A percentile compares a stretch with the other conserved stretches of the same genome.
phyloP scores from a whole-genome alignment of 2,797 vertebrate genomes.

The Xenopus petersii region DNA sequence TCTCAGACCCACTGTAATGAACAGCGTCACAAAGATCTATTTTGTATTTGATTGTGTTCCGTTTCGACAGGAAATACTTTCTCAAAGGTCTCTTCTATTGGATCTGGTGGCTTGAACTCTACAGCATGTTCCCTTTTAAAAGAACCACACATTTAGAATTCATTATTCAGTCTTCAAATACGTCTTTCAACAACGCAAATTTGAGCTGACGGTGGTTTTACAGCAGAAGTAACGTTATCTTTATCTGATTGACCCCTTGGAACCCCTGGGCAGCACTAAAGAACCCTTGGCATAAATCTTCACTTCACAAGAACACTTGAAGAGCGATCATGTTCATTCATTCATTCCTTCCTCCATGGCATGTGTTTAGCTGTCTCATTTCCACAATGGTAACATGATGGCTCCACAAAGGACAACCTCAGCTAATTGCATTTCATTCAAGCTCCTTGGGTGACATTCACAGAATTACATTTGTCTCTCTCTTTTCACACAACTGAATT shows the following conservation, averaged over 20 bases:
- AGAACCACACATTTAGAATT: too few species aligned
- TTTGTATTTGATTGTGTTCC: too few species aligned
- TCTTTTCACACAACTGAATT: conserved; percentile 16
- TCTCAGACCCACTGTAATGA: too few species aligned
- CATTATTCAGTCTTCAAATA: conserved; percentile 2
- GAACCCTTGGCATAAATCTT: conserved; percentile 43
- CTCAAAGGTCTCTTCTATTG: too few species aligned
- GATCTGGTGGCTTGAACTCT: too few species aligned
- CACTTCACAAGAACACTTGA: conserved; percentile 26
- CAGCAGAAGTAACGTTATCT: conserved; percentile 31
- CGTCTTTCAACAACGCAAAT: conserved; percentile 18
- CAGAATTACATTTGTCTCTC: neutral
- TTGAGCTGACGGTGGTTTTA: conserved; percentile 9
- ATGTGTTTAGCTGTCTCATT: conserved; percentile 22
- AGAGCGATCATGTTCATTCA: conserved; percentile 27
- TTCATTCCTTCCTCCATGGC: conserved; percentile 7
- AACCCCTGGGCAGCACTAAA: conserved; percentile 3
- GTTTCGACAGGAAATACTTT: too few species aligned
- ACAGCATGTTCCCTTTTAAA: too few species aligned
- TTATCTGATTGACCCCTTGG: conserved; percentile 43
- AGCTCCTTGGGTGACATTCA: conserved; percentile 19
- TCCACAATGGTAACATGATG: conserved; percentile 9
- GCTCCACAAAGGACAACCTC: conserved; percentile 27
- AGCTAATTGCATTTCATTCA: conserved; percentile 30
- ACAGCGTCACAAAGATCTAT: too few species aligned